Evolutionary conservation across 2,888 invertebrate genomes (phyloP).

Genomic region (Euproctis similis): DNA sequence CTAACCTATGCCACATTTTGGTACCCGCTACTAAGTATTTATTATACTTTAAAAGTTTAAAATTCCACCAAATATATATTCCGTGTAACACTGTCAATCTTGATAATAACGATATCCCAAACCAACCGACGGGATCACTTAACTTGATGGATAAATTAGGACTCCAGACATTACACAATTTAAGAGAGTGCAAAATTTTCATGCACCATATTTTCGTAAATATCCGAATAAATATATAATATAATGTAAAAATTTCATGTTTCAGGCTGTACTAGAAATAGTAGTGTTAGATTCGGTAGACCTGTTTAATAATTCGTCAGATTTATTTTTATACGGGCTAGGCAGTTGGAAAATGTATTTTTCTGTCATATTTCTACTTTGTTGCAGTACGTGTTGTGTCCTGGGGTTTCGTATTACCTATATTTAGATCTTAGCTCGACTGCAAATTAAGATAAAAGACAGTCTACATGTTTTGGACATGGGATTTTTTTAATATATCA

Average conservation of each 20-base stretch:
- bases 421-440: no score
- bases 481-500: no score
- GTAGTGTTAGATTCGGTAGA: neutral
- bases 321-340: slow-evolving; percentile 1
- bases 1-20: no score
- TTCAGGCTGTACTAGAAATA: slow-evolving; percentile 1
- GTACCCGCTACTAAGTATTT: no score
- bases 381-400: neutral
- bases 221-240: slow-evolving; percentile 8
- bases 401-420: no score
- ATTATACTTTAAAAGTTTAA: no score
- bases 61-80: no score
- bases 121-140: no score
- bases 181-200: slow-evolving; percentile 11
- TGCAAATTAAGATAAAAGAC: no score
- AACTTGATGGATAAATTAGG: slow-evolving; percentile 16
- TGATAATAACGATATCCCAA: no score
- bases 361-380: neutral
- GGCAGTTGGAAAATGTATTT: neutral
- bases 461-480: no score
- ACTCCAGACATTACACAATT: slow-evolving; percentile 21
- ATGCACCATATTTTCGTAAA: slow-evolving; percentile 10
- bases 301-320: neutral
- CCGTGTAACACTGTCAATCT: no score
- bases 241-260: slow-evolving; percentile 2